phyloP scores from a whole-genome alignment of 2,113 vertebrate species.

The Ornithorhynchus anatinus region DNA sequence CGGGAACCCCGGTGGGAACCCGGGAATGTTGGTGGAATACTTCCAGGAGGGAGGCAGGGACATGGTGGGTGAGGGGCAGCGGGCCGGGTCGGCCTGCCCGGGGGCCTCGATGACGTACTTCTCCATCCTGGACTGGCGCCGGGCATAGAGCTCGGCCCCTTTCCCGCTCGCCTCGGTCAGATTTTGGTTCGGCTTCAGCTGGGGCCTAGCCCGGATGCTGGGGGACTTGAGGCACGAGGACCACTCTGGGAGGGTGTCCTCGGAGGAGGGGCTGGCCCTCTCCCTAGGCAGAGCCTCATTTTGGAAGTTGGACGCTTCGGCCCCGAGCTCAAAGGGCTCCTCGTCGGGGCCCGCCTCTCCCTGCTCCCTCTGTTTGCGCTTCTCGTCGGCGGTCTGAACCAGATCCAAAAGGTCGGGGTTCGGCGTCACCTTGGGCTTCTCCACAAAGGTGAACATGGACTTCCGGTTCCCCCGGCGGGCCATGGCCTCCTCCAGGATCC shows the following conservation, averaged over 20 bases:
- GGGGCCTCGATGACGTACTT: slow-evolving; percentile 85
- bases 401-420: slow-evolving; percentile 93
- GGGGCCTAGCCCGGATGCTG: slow-evolving; percentile 76
- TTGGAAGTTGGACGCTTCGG: slow-evolving; percentile 92
- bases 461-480: slow-evolving; percentile 75
- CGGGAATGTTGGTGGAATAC: slow-evolving; percentile 80
- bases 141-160: slow-evolving; percentile 91
- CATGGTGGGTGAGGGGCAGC: slow-evolving; percentile 91
- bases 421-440: slow-evolving; percentile 88
- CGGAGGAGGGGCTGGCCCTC: background rate
- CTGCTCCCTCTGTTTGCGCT: slow-evolving; percentile 80
- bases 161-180: slow-evolving; percentile 88
- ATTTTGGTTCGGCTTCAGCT: slow-evolving; percentile 83
- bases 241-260: slow-evolving; percentile 80
- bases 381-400: slow-evolving; percentile 88
- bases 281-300: slow-evolving; percentile 54
- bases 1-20: slow-evolving; percentile 65
- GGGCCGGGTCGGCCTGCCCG: slow-evolving; percentile 58
- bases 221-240: slow-evolving; percentile 91
- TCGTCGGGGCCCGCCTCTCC: slow-evolving; percentile 79
- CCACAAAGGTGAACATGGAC: slow-evolving; percentile 97
- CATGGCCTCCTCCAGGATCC: slow-evolving; percentile 85
- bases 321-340: slow-evolving; percentile 90
- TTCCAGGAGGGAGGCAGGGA: slow-evolving; percentile 97
- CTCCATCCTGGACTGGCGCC: slow-evolving; percentile 94